A percentile compares a stretch with the other conserved stretches of the same genome.
Conservation (phyloP, 2,797 vertebrate species). For the Denticeps clupeoides region DNA sequence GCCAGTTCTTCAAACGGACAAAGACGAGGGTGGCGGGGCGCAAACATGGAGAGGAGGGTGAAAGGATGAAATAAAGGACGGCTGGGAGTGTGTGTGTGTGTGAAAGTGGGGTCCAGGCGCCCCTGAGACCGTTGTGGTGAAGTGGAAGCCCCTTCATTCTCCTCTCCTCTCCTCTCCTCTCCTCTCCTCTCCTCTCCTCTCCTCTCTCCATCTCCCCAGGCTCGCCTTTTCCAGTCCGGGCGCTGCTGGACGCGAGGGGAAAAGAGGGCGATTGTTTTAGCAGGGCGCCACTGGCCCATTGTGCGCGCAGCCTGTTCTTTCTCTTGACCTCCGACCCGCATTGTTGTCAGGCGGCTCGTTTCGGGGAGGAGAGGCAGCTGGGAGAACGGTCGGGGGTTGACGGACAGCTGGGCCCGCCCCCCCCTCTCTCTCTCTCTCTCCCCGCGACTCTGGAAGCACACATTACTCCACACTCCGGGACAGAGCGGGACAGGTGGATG, state of each 20-base stretch:
- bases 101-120: slow-evolving; percentile 34
- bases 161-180: slow-evolving; percentile 9
- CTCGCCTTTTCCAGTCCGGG: slow-evolving; percentile 67
- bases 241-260: slow-evolving; percentile 7
- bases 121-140: slow-evolving; percentile 41
- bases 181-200: slow-evolving; percentile 5
- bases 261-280: slow-evolving; percentile 63
- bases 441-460: slow-evolving; percentile 37
- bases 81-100: slow-evolving; percentile 31
- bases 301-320: slow-evolving; percentile 73
- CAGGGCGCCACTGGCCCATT: slow-evolving; percentile 66
- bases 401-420: slow-evolving; percentile 36
- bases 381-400: slow-evolving; percentile 52
- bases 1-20: slow-evolving; percentile 47
- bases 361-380: slow-evolving; percentile 66
- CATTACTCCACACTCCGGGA: slow-evolving; percentile 44
- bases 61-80: slow-evolving; percentile 3
- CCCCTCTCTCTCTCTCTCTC: slow-evolving; percentile 23
- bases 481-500: slow-evolving; percentile 33
- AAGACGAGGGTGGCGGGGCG: slow-evolving; percentile 35
- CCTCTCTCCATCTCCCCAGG: slow-evolving; percentile 42
- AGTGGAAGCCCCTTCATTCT: slow-evolving; percentile 18
- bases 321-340: slow-evolving; percentile 70
- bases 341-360: slow-evolving; percentile 60
- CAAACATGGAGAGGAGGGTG: slow-evolving; percentile 33